These are phyloP conservation scores for Alca torda DNA, from an alignment of 2,797 vertebrate species.

Conservation along the genomic window DNA sequence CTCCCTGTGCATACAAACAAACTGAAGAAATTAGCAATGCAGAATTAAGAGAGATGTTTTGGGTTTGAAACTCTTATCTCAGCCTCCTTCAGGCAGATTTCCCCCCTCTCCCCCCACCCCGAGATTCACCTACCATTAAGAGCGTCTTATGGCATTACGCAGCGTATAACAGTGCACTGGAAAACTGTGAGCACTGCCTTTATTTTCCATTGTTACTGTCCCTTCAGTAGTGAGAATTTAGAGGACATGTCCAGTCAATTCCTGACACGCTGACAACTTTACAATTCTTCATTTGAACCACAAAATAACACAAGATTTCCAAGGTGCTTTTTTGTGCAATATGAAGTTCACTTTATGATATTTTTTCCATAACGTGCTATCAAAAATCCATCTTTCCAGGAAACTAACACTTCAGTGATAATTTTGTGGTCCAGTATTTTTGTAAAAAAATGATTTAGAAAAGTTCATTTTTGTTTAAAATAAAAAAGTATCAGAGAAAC, in stretches of 20 bases:
- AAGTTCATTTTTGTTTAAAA: background rate
- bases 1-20: conserved; percentile 56
- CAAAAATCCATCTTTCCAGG: background rate
- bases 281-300: background rate
- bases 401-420: background rate
- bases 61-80: conserved; percentile 28
- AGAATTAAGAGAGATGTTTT: conserved; percentile 38
- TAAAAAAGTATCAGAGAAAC: background rate
- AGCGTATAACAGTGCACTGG: background rate
- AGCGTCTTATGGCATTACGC: background rate
- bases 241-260: background rate
- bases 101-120: too few species aligned
- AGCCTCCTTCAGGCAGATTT: background rate
- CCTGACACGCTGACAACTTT: background rate
- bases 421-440: background rate
- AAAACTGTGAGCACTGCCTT: background rate
- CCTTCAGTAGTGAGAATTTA: background rate
- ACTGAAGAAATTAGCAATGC: conserved; percentile 45
- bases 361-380: background rate
- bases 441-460: background rate
- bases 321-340: background rate
- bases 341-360: background rate
- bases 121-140: background rate
- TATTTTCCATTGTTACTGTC: background rate
- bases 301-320: background rate